A percentile compares a stretch with the other conserved stretches of the same genome.
Conservation (phyloP, 2,113 vertebrate species). For the Rhinolophus sinicus region DNA sequence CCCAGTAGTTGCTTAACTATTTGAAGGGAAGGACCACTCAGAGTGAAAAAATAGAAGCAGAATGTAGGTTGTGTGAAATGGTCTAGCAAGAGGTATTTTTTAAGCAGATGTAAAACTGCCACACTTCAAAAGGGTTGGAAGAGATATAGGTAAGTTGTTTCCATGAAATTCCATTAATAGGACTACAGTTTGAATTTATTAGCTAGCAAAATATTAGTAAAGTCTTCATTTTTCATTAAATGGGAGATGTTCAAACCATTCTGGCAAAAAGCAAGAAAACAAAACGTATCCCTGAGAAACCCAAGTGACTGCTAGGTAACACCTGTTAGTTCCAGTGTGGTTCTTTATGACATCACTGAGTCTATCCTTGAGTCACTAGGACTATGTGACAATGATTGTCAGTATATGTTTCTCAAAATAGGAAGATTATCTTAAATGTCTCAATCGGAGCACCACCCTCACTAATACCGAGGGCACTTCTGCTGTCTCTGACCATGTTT, state of each 20-base stretch:
- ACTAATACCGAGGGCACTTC: background rate
- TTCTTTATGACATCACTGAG: constrained; percentile 72
- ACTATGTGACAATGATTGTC: constrained; percentile 35
- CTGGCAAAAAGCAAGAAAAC: background rate
- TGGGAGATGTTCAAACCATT: background rate
- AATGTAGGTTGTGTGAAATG: background rate
- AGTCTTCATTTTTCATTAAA: constrained; percentile 33
- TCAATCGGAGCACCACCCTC: background rate
- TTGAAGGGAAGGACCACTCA: background rate
- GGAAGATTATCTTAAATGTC: background rate
- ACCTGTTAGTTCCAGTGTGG: background rate
- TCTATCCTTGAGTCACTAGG: constrained; percentile 30
- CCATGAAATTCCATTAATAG: background rate
- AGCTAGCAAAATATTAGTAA: background rate
- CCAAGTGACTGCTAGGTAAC: background rate
- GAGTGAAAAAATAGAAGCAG: background rate
- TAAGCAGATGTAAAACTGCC: background rate
- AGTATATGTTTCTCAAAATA: background rate
- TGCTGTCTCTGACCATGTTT: constrained; percentile 45
- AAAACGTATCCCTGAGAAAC: background rate
- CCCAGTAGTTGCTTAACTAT: background rate
- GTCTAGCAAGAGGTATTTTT: background rate
- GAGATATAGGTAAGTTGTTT: background rate
- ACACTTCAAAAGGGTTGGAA: background rate
- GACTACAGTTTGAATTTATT: background rate